Evolutionary conservation across 2,888 invertebrate genomes (phyloP).

Genomic region (Synergus gifuensis): DNA sequence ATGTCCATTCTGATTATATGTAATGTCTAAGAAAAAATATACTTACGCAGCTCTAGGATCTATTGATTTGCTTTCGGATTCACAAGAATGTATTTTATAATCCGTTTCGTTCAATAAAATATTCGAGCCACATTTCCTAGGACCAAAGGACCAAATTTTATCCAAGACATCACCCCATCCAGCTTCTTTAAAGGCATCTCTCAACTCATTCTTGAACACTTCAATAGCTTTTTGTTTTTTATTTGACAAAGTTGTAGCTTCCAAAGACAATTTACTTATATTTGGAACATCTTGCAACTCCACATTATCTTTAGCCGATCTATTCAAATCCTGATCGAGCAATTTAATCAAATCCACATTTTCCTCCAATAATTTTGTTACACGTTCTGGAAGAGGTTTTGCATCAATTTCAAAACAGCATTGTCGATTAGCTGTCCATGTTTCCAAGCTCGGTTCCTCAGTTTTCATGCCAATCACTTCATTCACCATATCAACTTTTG

Average conservation of each 20-base stretch:
- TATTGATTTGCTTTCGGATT: constrained; percentile 60
- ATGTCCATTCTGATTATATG: not conserved
- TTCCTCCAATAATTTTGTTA: constrained; percentile 86
- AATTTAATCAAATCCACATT: constrained; percentile 86
- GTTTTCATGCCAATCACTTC: constrained; percentile 86
- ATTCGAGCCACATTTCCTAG: constrained; percentile 93
- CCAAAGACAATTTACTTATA: constrained; percentile 57
- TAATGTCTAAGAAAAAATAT: constrained; percentile 14
- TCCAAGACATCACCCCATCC: constrained; percentile 80
- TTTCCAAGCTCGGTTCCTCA: constrained; percentile 73
- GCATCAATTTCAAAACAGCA: constrained; percentile 87
- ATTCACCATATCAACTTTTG: constrained; percentile 90
- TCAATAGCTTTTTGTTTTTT: constrained; percentile 71
- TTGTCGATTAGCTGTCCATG: constrained; percentile 85
- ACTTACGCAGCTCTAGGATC: constrained; percentile 70
- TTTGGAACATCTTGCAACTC: constrained; percentile 49
- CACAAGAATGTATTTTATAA: constrained; percentile 82
- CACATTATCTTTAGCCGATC: constrained; percentile 44
- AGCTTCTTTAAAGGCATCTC: constrained; percentile 81
- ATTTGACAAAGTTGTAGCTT: constrained; percentile 63
- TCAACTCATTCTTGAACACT: constrained; percentile 80
- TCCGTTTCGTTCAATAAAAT: constrained; percentile 90
- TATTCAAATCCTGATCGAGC: constrained; percentile 79
- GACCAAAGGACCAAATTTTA: constrained; percentile 95
- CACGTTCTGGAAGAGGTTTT: constrained; percentile 85